Evolutionary conservation across 2,797 vertebrate genomes (phyloP).

Genomic region (Tokudaia tokunoshimensis): DNA sequence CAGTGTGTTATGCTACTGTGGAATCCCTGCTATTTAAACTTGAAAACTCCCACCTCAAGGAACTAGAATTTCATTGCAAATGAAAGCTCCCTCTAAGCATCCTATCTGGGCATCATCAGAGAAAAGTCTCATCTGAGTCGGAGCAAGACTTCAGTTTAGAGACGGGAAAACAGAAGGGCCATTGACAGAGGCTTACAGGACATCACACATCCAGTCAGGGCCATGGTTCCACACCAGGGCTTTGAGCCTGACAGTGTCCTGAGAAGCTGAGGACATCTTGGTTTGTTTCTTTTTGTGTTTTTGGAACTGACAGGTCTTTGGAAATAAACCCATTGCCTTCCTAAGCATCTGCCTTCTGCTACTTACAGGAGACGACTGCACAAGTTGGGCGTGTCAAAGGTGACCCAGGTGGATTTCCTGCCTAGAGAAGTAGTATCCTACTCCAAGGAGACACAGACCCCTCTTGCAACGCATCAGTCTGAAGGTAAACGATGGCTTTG

Average conservation of each 20-base stretch:
- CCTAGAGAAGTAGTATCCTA: conserved; percentile 97
- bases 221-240: background rate
- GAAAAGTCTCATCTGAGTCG: background rate
- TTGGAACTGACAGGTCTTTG: conserved; percentile 56
- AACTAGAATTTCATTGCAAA: conserved; percentile 10
- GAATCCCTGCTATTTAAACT: background rate
- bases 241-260: background rate
- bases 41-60: background rate
- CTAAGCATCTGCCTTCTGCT: conserved; percentile 57
- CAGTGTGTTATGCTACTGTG: background rate
- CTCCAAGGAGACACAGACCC: conserved; percentile 98
- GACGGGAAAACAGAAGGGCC: background rate
- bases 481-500: conserved; percentile 91
- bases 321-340: conserved; percentile 22
- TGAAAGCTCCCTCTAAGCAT: background rate
- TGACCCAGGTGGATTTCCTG: conserved; percentile 97
- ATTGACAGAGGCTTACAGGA: background rate
- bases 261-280: background rate
- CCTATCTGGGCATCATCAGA: background rate
- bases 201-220: background rate
- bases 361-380: conserved; percentile 92
- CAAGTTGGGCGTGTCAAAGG: conserved; percentile 96
- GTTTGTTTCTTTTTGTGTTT: conserved; percentile 73
- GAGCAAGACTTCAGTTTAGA: background rate
- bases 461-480: conserved; percentile 92